Percentiles rank a stretch among this genome's conserved stretches.
These are phyloP conservation scores for Hipparchia sbordonii DNA, from an alignment of 2,888 invertebrate species.

Conservation along the genomic window DNA sequence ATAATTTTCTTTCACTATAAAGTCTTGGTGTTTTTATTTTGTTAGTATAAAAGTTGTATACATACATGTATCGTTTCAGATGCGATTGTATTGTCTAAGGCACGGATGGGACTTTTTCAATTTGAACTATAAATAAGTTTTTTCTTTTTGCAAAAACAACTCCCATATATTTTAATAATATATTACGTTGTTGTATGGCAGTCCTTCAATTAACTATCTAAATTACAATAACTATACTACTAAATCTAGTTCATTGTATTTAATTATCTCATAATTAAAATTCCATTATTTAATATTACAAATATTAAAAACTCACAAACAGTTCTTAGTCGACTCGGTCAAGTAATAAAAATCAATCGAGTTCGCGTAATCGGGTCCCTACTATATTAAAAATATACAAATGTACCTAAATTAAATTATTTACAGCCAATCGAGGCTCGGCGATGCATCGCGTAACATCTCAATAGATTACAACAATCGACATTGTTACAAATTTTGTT, in stretches of 20 bases:
- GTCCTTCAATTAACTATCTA: conserved; percentile 18
- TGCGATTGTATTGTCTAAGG: conserved; percentile 5
- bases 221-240: conserved; percentile 10
- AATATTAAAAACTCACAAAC: not conserved
- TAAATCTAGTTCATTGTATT: conserved; percentile 7
- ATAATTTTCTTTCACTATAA: not conserved
- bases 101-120: not conserved
- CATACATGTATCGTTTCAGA: no score
- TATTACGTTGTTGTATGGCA: conserved; percentile 7
- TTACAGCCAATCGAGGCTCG: conserved; percentile 44
- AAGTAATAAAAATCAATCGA: conserved; percentile 25
- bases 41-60: not conserved
- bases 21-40: conserved; percentile 9
- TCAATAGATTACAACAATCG: conserved; percentile 19
- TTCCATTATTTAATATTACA: conserved; percentile 4
- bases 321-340: conserved; percentile 5
- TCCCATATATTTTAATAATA: not conserved
- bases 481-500: conserved; percentile 10
- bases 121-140: conserved; percentile 15
- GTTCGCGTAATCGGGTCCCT: conserved; percentile 70
- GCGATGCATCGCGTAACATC: conserved; percentile 16
- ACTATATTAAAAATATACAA: conserved; percentile 48
- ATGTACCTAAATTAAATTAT: conserved; percentile 46
- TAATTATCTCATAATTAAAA: conserved; percentile 8
- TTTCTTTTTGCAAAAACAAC: conserved; percentile 3